phyloP scores from a whole-genome alignment of 2,888 invertebrate species.

The Zygogramma bicolorata region DNA sequence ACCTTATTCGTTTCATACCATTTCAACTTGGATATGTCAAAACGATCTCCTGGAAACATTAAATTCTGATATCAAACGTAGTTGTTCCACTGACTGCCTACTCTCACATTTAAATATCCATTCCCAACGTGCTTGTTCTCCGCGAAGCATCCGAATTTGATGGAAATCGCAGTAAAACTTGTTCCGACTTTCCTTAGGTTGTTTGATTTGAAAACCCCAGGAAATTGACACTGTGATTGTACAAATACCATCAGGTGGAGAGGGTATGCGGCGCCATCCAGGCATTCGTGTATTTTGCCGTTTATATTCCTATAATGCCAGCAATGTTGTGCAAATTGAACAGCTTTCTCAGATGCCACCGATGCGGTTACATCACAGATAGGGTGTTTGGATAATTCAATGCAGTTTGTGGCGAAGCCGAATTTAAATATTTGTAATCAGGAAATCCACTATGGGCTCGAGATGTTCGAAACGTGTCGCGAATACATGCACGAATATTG shows the following conservation, averaged over 20 bases:
- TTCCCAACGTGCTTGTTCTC: neutral
- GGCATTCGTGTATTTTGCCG: constrained; percentile 22
- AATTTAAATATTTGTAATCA: constrained; percentile 6
- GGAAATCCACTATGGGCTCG: neutral
- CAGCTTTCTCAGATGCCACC: constrained; percentile 1
- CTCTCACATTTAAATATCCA: neutral
- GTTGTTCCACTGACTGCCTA: neutral
- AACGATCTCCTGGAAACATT: no score
- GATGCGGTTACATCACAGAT: neutral
- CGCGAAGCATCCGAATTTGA: neutral
- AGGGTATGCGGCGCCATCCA: neutral
- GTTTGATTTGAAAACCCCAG: neutral
- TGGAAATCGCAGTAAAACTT: neutral
- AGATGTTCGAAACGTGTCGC: neutral
- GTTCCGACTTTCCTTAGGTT: neutral
- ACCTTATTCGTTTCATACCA: no score
- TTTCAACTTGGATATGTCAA: no score
- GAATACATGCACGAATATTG: neutral
- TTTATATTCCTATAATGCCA: constrained; percentile 28
- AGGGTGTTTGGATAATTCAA: neutral
- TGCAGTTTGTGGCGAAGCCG: neutral
- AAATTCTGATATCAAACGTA: neutral
- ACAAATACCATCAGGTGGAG: constrained; percentile 1
- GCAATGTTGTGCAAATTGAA: constrained; percentile 5
- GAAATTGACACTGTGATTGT: neutral